Percentiles rank a stretch among this genome's conserved stretches.
Evolutionary conservation across 1,140 invertebrate species (phyloP).

Genomic region (Melipona quadrifasciata): DNA sequence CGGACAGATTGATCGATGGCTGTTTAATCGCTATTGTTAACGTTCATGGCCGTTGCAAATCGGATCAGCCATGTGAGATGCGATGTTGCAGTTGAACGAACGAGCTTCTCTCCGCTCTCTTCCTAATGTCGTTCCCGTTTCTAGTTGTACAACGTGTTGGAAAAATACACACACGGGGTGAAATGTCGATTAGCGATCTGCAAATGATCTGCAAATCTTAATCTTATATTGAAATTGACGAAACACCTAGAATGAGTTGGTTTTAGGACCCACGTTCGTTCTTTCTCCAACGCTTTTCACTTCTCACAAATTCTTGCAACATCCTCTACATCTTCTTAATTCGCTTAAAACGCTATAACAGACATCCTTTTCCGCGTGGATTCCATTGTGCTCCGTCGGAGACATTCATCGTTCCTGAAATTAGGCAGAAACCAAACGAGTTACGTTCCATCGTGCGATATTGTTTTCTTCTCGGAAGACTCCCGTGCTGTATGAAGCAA

Average conservation of each 20-base stretch:
- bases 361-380: neutral
- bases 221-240: no score
- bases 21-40: conserved; percentile 70
- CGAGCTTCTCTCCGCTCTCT: conserved; percentile 21
- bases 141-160: neutral
- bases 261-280: neutral
- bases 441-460: neutral
- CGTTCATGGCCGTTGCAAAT: conserved; percentile 69
- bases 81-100: conserved; percentile 62
- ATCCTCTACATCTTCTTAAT: conserved; percentile 2
- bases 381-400: neutral
- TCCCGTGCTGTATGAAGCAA: neutral
- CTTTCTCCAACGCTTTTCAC: neutral
- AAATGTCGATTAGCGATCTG: no score
- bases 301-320: neutral
- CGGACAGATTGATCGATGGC: conserved; percentile 71
- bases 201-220: no score
- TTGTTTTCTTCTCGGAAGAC: conserved; percentile 4
- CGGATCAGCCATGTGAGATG: conserved; percentile 70
- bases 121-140: neutral
- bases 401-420: neutral
- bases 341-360: neutral
- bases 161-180: neutral
- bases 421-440: neutral
- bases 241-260: neutral